phyloP scores from a whole-genome alignment of 2,888 invertebrate genomes.

The Oscheius onirici region DNA sequence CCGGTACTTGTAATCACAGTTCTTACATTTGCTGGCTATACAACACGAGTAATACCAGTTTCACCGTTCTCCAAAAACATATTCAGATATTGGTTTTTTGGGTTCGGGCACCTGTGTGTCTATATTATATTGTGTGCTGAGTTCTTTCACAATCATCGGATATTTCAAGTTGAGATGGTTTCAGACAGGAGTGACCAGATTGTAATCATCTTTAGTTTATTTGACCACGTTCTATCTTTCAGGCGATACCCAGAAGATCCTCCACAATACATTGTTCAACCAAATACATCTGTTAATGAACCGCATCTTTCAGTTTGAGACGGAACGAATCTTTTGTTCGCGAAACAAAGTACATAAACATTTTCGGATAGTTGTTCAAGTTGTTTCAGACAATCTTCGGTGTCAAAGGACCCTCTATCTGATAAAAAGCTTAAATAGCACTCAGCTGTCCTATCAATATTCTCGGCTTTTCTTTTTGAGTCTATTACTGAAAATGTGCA shows the following conservation, averaged over 20 bases:
- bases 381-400: too few relatives aligned
- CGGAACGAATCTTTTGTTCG: too few relatives aligned
- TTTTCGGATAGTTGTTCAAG: too few relatives aligned
- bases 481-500: neutral
- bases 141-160: neutral
- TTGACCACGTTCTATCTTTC: neutral
- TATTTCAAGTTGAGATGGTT: conserved; percentile 11
- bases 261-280: too few relatives aligned
- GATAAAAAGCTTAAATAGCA: too few relatives aligned
- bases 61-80: neutral
- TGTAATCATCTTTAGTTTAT: neutral
- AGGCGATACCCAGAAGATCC: conserved; percentile 20
- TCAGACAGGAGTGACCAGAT: conserved; percentile 5
- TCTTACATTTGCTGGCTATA: neutral
- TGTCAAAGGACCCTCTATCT: too few relatives aligned
- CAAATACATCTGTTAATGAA: too few relatives aligned
- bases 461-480: too few relatives aligned
- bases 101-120: neutral
- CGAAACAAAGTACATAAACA: too few relatives aligned
- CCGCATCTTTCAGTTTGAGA: too few relatives aligned
- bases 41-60: neutral
- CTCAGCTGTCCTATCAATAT: too few relatives aligned
- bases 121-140: neutral
- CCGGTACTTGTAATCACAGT: neutral
- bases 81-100: conserved; percentile 1